A percentile compares a stretch with the other conserved stretches of the same genome.
These are phyloP conservation scores for Stichodactyla helianthus DNA, from an alignment of 64 coral and sea anemone species.

Conservation along the genomic window DNA sequence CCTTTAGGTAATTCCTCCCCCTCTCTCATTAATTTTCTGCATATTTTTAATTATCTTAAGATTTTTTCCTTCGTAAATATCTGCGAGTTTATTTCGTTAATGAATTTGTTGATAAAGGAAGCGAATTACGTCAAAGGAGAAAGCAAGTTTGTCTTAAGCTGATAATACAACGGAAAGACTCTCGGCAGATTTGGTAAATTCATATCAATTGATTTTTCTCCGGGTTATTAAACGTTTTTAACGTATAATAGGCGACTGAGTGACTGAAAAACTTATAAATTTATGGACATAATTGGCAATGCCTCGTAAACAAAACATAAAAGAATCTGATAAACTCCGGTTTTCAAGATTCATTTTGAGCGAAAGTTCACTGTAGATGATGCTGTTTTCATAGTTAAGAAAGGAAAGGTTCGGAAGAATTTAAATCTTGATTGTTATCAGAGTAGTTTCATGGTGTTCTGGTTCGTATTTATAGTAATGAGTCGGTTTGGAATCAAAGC, in stretches of 20 bases:
- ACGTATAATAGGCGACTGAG: neutral
- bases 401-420: neutral
- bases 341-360: neutral
- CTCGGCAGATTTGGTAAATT: constrained; percentile 5
- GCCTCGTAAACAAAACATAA: neutral
- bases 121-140: neutral
- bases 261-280: neutral
- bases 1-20: neutral
- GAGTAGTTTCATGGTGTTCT: neutral
- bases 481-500: neutral
- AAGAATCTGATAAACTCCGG: neutral
- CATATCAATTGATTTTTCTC: constrained; percentile 1
- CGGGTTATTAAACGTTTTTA: constrained; percentile 1
- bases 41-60: constrained; percentile 7
- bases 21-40: neutral
- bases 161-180: neutral
- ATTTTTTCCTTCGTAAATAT: neutral
- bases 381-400: neutral
- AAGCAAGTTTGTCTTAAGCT: constrained; percentile 16
- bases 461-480: neutral
- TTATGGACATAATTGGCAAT: neutral
- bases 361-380: neutral
- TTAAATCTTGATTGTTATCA: neutral
- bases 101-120: constrained; percentile 24
- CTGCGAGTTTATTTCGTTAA: constrained; percentile 17